Evolutionary conservation across 2,888 invertebrate species (phyloP), one percentile per base, ranked within the genome.

Genomic region (Tanytarsus gracilentus): DNA sequence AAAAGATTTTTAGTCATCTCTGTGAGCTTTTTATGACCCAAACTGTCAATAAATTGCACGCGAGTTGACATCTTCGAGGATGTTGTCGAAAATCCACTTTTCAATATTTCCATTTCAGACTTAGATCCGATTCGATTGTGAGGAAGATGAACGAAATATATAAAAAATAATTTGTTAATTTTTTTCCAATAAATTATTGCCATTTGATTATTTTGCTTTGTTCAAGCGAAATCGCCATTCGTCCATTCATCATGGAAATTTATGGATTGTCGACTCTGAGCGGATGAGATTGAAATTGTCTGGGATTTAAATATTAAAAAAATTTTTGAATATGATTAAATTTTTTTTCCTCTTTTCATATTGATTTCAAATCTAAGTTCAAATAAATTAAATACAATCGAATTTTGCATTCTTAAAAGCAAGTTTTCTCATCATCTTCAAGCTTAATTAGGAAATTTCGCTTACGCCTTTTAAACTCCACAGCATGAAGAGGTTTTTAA

Each of bases 181-280:
- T 44, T 23, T 14, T 44, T 44, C 44, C 44, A 23, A 44, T 44
- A 44, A 44, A 44, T 44, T 44, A 44, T 44, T 44, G 44, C 44
- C 44, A 8, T 44, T 44, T 44, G 44, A 44, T 44, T 21, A 44
- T 44, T 21, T 40, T 23, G 9, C n/a, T n/a, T 33, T 44, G 44
- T 44, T 44, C 44, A 44, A 44, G 23, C 23, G 21, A 53, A 23
- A 9, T 33, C 33, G 33, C 39, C 39, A n/a, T n/a, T n/a, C n/a
- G 36, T 23, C 55, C 55, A 55, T 55, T 55, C 55, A 55, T 55
- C 55, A 39, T 25, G 9, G 27, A 55, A 26, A 55, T 55, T 55
- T 55, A 55, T 55, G 39, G 55, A 55, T 39, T 39, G 27, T n/a
- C 11, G 52, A 11, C 7, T 29, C 14, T 29, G 16, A 25, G n/a